A percentile compares a stretch with the other conserved stretches of the same genome.
phyloP scores from a whole-genome alignment of 2,797 vertebrate genomes.

The Oophaga sylvatica region DNA sequence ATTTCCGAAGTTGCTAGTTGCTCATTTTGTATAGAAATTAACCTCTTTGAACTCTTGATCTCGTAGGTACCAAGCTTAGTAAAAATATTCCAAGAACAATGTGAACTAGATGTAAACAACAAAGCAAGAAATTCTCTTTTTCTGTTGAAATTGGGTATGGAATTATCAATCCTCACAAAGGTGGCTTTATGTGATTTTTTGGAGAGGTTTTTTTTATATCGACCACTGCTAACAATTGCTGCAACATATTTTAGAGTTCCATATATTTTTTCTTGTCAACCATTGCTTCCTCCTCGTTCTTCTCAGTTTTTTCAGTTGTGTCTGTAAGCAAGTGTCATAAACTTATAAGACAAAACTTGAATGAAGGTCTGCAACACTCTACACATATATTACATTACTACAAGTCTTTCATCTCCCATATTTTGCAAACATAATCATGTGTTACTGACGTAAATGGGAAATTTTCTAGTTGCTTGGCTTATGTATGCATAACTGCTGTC shows the following conservation, averaged over 20 bases:
- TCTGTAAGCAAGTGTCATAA: background rate
- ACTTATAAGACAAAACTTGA: background rate
- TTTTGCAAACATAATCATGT: constrained; percentile 53
- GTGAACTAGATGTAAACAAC: too few relatives aligned
- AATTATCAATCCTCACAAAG: background rate
- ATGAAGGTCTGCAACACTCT: constrained; percentile 2
- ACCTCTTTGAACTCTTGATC: too few relatives aligned
- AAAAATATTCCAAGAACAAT: too few relatives aligned
- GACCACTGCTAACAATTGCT: background rate
- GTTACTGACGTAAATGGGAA: constrained; percentile 52
- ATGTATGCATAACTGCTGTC: constrained; percentile 43
- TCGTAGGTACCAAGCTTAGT: too few relatives aligned
- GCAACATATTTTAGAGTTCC: background rate
- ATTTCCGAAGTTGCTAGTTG: too few relatives aligned
- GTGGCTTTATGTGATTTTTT: background rate
- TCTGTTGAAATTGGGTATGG: background rate
- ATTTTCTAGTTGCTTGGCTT: constrained; percentile 51
- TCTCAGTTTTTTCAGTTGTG: background rate
- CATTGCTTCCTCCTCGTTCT: background rate
- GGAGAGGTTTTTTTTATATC: background rate
- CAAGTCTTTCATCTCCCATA: constrained; percentile 35
- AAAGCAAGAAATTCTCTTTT: too few relatives aligned
- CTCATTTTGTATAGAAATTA: too few relatives aligned
- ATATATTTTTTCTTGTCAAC: background rate
- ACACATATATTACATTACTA: constrained; percentile 18